phyloP scores from a whole-genome alignment of 1,140 invertebrate genomes.

The Gonatopus flavifemur region DNA sequence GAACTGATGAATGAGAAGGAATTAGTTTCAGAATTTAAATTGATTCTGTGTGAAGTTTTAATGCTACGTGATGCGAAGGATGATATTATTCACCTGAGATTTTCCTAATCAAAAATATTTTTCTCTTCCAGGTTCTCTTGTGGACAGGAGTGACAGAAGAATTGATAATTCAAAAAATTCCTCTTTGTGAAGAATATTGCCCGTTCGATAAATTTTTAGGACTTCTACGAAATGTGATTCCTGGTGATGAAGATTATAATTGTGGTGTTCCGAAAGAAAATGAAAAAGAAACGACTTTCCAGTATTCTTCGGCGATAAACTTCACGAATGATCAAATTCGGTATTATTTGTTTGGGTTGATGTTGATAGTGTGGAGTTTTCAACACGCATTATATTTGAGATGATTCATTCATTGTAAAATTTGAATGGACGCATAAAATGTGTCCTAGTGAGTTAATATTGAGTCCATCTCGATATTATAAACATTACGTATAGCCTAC shows the following conservation, averaged over 20 bases:
- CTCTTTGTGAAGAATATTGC: slow-evolving; percentile 43
- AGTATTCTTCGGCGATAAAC: slow-evolving; percentile 9
- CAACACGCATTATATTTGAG: no score
- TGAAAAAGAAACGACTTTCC: neutral
- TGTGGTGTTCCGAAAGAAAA: slow-evolving; percentile 15
- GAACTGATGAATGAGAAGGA: no score
- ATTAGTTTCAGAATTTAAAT: no score
- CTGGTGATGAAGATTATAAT: slow-evolving; percentile 38
- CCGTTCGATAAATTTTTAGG: slow-evolving; percentile 42
- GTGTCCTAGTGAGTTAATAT: no score
- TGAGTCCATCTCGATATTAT: no score
- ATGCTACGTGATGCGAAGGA: no score
- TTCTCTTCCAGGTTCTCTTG: slow-evolving; percentile 28
- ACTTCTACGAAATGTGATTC: slow-evolving; percentile 39
- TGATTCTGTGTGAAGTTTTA: no score
- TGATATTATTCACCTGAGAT: no score
- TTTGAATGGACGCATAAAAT: no score
- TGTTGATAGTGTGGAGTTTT: no score
- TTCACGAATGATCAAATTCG: neutral
- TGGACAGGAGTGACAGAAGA: slow-evolving; percentile 44
- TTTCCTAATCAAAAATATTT: slow-evolving; percentile 8
- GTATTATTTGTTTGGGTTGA: slow-evolving; percentile 2
- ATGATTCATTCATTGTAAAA: no score
- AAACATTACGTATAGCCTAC: no score
- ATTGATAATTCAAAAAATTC: slow-evolving; percentile 37